These are phyloP conservation scores for Anagrus nilaparvatae DNA, from an alignment of 1,140 invertebrate genomes.

Conservation along the genomic window DNA sequence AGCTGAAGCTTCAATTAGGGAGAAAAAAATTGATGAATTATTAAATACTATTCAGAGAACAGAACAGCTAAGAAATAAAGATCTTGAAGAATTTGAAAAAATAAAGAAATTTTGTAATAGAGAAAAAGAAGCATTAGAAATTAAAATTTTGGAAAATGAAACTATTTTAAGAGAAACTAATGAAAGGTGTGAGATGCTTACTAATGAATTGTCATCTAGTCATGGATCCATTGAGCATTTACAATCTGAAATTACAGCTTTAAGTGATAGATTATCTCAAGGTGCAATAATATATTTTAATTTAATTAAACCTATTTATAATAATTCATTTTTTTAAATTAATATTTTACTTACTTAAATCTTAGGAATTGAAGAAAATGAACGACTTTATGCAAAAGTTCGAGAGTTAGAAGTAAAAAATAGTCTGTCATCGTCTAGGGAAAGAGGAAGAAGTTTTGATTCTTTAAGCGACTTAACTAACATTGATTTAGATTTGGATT, in stretches of 20 bases:
- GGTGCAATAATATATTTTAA: constrained; percentile 19
- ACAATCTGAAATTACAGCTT: constrained; percentile 28
- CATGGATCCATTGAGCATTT: constrained; percentile 42
- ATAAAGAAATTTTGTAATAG: constrained; percentile 51
- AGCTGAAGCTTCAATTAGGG: constrained; percentile 49
- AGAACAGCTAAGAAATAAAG: constrained; percentile 61
- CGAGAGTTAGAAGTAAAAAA: constrained; percentile 57
- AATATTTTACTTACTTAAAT: constrained; percentile 5
- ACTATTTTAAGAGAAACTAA: constrained; percentile 51
- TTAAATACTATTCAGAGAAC: constrained; percentile 56
- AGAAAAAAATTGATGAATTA: constrained; percentile 64
- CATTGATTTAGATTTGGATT: constrained; percentile 63
- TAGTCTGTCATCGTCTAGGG: constrained; percentile 41
- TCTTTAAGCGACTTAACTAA: constrained; percentile 73
- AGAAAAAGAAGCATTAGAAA: constrained; percentile 56
- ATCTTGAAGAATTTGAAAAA: constrained; percentile 54
- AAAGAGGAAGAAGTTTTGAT: constrained; percentile 57
- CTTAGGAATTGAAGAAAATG: constrained; percentile 66
- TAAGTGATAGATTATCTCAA: constrained; percentile 49
- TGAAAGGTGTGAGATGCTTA: constrained; percentile 50
- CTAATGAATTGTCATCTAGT: constrained; percentile 51
- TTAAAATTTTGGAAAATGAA: constrained; percentile 50
- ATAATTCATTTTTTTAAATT: not conserved
- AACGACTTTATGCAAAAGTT: constrained; percentile 55
- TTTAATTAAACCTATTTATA: not conserved